A percentile compares a stretch with the other conserved stretches of the same genome.
These are phyloP conservation scores for Notodonta dromedarius DNA, from an alignment of 2,888 invertebrate genomes.

Conservation along the genomic window DNA sequence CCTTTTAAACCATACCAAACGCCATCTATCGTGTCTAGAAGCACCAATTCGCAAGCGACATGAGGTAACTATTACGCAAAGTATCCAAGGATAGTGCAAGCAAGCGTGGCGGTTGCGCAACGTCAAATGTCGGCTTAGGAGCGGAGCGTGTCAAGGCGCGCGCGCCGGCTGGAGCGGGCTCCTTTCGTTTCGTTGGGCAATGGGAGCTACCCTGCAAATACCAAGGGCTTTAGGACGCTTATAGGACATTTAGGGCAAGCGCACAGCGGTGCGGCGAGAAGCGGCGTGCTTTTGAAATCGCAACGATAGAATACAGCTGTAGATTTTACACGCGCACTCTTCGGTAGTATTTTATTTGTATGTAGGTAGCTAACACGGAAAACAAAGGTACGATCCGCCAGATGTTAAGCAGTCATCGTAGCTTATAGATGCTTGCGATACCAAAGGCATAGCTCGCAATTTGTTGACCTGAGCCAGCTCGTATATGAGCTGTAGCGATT, in stretches of 20 bases:
- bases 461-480: too few relatives aligned
- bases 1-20: not conserved
- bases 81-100: conserved; percentile 49
- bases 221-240: conserved; percentile 32
- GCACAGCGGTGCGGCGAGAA: too few relatives aligned
- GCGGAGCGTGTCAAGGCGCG: conserved; percentile 67
- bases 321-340: too few relatives aligned
- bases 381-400: too few relatives aligned
- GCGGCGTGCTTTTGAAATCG: too few relatives aligned
- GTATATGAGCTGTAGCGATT: too few relatives aligned
- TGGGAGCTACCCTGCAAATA: conserved; percentile 62
- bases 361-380: too few relatives aligned
- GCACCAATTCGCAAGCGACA: conserved; percentile 22
- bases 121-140: conserved; percentile 74
- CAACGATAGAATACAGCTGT: too few relatives aligned
- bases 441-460: too few relatives aligned
- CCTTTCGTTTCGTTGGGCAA: conserved; percentile 71
- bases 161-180: conserved; percentile 46
- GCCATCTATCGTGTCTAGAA: conserved; percentile 34
- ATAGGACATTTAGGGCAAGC: not conserved
- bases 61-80: conserved; percentile 53
- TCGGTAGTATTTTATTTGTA: too few relatives aligned
- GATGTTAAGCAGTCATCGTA: too few relatives aligned
- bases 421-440: too few relatives aligned
- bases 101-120: conserved; percentile 52